These are phyloP conservation scores for Galleria mellonella DNA, from an alignment of 1,140 invertebrate species.

Conservation along the genomic window DNA sequence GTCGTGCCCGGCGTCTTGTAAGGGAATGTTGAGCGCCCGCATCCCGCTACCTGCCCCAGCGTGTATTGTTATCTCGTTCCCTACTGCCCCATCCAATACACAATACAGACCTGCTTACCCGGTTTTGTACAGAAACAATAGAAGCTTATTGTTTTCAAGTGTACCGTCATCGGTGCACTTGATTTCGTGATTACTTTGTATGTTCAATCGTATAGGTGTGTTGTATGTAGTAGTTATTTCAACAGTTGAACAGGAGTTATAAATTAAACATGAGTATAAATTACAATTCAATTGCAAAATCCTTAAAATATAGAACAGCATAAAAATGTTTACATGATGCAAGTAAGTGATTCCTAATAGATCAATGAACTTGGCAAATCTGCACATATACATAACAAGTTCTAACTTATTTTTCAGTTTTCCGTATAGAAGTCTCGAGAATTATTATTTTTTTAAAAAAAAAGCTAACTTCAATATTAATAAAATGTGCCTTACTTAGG, in stretches of 20 bases:
- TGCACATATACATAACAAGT: no score
- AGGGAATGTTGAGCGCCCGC: conserved; percentile 25
- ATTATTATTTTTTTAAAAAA: no score
- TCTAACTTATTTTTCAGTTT: no score
- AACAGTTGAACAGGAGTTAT: no score
- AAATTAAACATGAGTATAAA: background rate
- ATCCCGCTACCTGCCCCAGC: conserved; percentile 55
- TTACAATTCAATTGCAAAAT: conserved; percentile 18
- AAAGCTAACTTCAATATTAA: no score
- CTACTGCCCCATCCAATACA: conserved; percentile 14
- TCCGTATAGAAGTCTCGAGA: no score
- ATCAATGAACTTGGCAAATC: background rate
- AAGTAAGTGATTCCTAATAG: conserved; percentile 41
- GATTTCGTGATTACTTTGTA: conserved; percentile 5
- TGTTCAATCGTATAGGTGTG: no score
- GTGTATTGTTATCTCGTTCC: conserved; percentile 45
- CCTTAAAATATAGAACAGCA: conserved; percentile 15
- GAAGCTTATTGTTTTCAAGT: conserved; percentile 38
- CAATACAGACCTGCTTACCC: conserved; percentile 50
- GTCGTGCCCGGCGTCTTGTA: conserved; percentile 32
- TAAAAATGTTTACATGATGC: conserved; percentile 25
- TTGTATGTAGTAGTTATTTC: no score
- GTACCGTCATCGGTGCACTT: conserved; percentile 28
- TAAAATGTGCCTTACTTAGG: no score
- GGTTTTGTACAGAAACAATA: conserved; percentile 52